These are phyloP conservation scores for Hystrix brachyura DNA, from an alignment of 2,113 vertebrate genomes.

Conservation along the genomic window DNA sequence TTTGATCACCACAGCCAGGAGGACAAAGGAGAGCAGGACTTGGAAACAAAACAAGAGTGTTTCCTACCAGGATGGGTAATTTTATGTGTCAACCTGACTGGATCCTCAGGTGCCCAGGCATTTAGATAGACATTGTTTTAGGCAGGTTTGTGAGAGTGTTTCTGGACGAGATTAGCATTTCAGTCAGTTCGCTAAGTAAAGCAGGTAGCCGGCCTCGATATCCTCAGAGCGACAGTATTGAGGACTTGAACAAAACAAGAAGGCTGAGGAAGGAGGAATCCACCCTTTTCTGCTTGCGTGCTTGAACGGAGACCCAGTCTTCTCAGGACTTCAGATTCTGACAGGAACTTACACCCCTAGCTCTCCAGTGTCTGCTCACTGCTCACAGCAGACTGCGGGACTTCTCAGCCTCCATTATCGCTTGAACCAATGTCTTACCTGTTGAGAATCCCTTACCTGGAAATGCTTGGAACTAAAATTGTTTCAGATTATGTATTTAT, in stretches of 20 bases:
- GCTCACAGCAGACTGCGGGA: background rate
- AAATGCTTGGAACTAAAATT: background rate
- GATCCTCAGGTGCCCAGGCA: background rate
- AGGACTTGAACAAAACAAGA: background rate
- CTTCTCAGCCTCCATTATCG: background rate
- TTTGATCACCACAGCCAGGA: conserved; percentile 61
- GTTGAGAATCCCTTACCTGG: background rate
- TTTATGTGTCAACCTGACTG: background rate
- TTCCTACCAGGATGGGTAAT: background rate
- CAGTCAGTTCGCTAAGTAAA: background rate
- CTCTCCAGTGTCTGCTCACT: background rate
- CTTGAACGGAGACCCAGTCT: too few species aligned
- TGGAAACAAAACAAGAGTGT: conserved; percentile 39
- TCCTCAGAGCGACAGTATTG: background rate
- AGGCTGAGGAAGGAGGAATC: background rate
- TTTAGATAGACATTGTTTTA: background rate
- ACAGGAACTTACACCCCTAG: background rate
- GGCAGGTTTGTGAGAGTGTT: background rate
- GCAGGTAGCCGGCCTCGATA: background rate
- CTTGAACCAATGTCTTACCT: background rate
- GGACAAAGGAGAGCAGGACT: background rate
- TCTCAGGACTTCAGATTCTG: background rate
- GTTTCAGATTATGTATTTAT: background rate
- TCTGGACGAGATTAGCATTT: background rate
- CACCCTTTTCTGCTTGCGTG: background rate